Base-by-base conservation (phyloP, 2,888 invertebrate species). In the Ormyrus pomaceus region DNA sequence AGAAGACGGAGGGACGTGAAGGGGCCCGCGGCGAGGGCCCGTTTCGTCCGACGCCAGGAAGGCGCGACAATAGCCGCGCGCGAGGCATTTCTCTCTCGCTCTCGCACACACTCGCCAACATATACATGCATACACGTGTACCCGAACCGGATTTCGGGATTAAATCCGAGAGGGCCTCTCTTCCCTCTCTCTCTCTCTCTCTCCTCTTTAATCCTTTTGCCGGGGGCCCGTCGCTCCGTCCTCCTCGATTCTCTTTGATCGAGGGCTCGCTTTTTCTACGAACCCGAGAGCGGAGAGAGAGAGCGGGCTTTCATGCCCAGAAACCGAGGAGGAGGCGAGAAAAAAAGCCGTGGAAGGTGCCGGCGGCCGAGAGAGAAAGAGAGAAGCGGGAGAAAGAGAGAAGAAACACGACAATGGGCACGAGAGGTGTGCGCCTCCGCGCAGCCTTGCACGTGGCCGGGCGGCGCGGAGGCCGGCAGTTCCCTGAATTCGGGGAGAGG, bases 121-220 rank as follows among this genome's bases (percentile, higher is more conserved):
- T 62, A 34, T 34, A 34, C 34, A 4, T 34, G 8, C 13, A 53
- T 9, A 55, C 51, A 8, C 74, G n/a, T 34, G 45, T 56, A 79
- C 59, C 62, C 76, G 84, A 89, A 89, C 89, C 89, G 89, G 89
- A 89, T 88, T 89, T 87, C 83, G 84, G 87, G 34, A 34, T 34
- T 34, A 34, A 34, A 34, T 34, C 34, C 34, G 34, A 34, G 34
- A 34, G 34, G 34, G 34, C 34, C 34, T 34, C 34, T 34, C 34
- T 34, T 34, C 34, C 34, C 34, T 48, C 48, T 13, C 45, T 46
- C 34, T 19, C 34, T 48, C 48, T 13, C 45, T 46, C 34, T 19
- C 50, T 48, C 11, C 58, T 61, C 56, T 53, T 69, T 51, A 55
- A 55, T 55, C 34, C 34, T 34, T 34, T 34, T 34, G 34, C 34